phyloP scores from a whole-genome alignment of 2,888 invertebrate genomes.

The Temnothorax unifasciatus region DNA sequence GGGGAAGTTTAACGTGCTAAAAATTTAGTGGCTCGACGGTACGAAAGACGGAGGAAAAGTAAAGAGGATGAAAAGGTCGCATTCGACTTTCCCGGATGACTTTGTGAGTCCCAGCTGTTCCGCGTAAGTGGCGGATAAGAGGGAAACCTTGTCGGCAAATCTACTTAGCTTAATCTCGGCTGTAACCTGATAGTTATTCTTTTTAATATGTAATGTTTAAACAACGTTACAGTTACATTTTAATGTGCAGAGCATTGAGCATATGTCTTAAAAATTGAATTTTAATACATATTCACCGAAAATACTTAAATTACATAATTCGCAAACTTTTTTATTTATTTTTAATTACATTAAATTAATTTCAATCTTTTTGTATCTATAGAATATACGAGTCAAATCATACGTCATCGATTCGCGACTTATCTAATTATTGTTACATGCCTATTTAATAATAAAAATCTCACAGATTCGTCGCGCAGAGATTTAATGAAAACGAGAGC shows the following conservation, averaged over 20 bases:
- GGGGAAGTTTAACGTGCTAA: slow-evolving; percentile 21
- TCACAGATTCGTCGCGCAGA: not conserved
- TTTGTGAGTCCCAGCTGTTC: slow-evolving; percentile 42
- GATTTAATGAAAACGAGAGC: not conserved
- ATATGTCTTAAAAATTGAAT: not conserved
- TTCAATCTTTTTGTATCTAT: not conserved
- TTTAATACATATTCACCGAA: not conserved
- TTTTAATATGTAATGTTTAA: slow-evolving; percentile 44
- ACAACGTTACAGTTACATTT: not conserved
- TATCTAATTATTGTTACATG: not conserved
- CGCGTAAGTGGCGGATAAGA: slow-evolving; percentile 54
- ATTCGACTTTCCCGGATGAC: slow-evolving; percentile 50
- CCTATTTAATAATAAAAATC: not conserved
- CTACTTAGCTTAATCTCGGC: slow-evolving; percentile 49
- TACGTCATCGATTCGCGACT: not conserved
- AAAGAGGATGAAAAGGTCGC: slow-evolving; percentile 56
- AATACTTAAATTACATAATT: not conserved
- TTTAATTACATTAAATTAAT: not conserved
- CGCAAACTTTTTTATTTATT: not conserved
- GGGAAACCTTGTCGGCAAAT: slow-evolving; percentile 53
- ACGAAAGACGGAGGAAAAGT: slow-evolving; percentile 28
- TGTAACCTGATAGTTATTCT: slow-evolving; percentile 47
- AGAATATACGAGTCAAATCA: not conserved
- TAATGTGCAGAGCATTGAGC: not conserved
- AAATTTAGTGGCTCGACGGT: slow-evolving; percentile 40